Percentiles rank a stretch among this genome's conserved stretches.
phyloP scores from a whole-genome alignment of 2,113 vertebrate species.

The Deroptyus accipitrinus region DNA sequence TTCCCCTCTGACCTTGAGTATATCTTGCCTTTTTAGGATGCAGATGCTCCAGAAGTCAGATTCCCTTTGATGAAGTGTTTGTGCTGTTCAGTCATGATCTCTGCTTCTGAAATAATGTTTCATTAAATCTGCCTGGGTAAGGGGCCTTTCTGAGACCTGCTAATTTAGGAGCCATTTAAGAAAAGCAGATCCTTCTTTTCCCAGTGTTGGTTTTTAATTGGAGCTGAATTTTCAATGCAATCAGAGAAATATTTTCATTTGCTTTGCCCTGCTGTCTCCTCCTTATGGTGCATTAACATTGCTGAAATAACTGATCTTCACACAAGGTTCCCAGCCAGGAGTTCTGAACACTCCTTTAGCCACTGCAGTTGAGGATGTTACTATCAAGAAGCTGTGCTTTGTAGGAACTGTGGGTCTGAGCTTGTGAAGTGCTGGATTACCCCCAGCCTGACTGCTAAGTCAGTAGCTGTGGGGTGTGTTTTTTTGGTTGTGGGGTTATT shows the following conservation, averaged over 20 bases:
- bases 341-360: neutral
- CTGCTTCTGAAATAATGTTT: neutral
- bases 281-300: neutral
- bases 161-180: conserved; percentile 5
- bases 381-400: neutral
- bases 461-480: neutral
- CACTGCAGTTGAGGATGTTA: neutral
- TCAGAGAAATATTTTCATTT: conserved; percentile 6
- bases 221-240: conserved; percentile 32
- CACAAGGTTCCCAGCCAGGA: neutral
- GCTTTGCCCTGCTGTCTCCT: neutral
- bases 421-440: neutral
- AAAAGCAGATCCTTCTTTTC: neutral
- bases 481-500: neutral
- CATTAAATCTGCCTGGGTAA: neutral
- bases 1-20: neutral
- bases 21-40: neutral
- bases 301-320: neutral
- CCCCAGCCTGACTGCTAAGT: neutral
- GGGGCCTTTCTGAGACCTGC: neutral
- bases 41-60: neutral
- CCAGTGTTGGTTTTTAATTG: neutral
- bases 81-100: neutral
- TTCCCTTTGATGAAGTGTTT: neutral
- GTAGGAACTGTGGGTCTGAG: neutral